Conservation (phyloP, 1,140 invertebrate genomes). For the Trypoxylus dichotomus region DNA sequence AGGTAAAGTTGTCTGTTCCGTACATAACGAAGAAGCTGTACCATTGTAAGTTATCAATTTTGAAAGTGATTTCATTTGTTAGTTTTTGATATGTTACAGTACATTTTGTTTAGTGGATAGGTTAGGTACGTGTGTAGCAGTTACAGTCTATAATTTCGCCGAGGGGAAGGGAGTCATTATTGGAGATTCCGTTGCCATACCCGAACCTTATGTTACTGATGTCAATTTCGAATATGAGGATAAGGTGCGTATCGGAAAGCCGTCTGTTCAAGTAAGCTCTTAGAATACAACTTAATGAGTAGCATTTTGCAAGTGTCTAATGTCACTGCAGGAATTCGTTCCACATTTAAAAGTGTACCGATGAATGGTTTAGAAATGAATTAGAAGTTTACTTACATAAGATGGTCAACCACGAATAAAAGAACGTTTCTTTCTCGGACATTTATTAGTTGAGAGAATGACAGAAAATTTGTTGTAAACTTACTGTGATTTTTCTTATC, state of each 20-base stretch:
- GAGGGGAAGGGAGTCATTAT: conserved; percentile 80
- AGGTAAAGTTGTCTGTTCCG: conserved; percentile 80
- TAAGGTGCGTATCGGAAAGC: conserved; percentile 57
- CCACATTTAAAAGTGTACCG: too few relatives aligned
- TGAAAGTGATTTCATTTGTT: not conserved
- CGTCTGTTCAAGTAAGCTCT: too few relatives aligned
- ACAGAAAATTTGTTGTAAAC: too few relatives aligned
- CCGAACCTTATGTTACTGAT: conserved; percentile 70
- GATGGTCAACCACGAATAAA: too few relatives aligned
- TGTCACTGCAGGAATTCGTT: too few relatives aligned
- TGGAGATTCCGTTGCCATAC: conserved; percentile 80
- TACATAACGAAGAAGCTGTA: conserved; percentile 72
- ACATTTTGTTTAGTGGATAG: conserved; percentile 81
- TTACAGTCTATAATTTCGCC: conserved; percentile 83
- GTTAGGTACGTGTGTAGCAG: conserved; percentile 68
- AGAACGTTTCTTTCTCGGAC: too few relatives aligned
- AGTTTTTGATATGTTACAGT: conserved; percentile 57
- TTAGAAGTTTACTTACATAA: too few relatives aligned
- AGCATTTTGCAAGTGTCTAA: too few relatives aligned
- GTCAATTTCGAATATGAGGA: conserved; percentile 64
- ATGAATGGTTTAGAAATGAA: too few relatives aligned
- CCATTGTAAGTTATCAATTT: conserved; percentile 68
- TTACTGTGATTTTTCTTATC: too few relatives aligned
- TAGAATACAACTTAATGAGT: too few relatives aligned
- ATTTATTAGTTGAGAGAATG: too few relatives aligned